A percentile compares a stretch with the other conserved stretches of the same genome.
These are phyloP conservation scores for Microplitis mediator DNA, from an alignment of 1,140 invertebrate species.

Conservation along the genomic window DNA sequence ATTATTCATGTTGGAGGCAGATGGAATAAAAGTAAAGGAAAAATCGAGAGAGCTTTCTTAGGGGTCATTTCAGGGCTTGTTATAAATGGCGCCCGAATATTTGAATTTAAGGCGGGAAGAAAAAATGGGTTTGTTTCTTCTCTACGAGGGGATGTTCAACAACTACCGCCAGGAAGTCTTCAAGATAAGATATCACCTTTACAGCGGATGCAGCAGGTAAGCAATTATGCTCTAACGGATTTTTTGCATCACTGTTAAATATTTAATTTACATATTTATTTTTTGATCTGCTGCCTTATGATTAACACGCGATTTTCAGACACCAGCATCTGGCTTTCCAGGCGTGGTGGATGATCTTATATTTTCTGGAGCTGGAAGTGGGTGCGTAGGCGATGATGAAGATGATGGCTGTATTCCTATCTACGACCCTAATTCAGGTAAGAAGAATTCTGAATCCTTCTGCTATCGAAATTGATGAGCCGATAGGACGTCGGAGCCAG, in stretches of 20 bases:
- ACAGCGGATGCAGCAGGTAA: slow-evolving; percentile 82
- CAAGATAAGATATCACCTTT: slow-evolving; percentile 74
- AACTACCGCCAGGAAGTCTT: slow-evolving; percentile 70
- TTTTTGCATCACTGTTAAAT: no score
- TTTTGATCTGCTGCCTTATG: slow-evolving; percentile 34
- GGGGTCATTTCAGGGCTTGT: slow-evolving; percentile 89
- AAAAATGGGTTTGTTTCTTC: slow-evolving; percentile 70
- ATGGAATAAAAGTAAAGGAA: slow-evolving; percentile 69
- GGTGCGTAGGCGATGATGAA: slow-evolving; percentile 83
- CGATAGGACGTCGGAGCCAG: no score
- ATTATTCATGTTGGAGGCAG: slow-evolving; percentile 89
- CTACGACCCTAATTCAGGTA: slow-evolving; percentile 78
- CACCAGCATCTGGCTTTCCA: slow-evolving; percentile 80
- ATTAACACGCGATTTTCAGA: slow-evolving; percentile 63
- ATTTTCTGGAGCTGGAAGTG: slow-evolving; percentile 87
- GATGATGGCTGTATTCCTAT: slow-evolving; percentile 86
- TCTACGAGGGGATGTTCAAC: slow-evolving; percentile 75
- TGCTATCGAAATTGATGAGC: no score
- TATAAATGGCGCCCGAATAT: slow-evolving; percentile 81
- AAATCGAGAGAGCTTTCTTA: slow-evolving; percentile 79
- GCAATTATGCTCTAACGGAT: not conserved
- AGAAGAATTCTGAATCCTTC: no score
- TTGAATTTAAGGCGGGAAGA: slow-evolving; percentile 84
- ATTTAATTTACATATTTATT: no score
- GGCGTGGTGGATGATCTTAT: slow-evolving; percentile 84